Base-by-base conservation (phyloP, 1,140 invertebrate species). In the Matsumurasca onukii region DNA sequence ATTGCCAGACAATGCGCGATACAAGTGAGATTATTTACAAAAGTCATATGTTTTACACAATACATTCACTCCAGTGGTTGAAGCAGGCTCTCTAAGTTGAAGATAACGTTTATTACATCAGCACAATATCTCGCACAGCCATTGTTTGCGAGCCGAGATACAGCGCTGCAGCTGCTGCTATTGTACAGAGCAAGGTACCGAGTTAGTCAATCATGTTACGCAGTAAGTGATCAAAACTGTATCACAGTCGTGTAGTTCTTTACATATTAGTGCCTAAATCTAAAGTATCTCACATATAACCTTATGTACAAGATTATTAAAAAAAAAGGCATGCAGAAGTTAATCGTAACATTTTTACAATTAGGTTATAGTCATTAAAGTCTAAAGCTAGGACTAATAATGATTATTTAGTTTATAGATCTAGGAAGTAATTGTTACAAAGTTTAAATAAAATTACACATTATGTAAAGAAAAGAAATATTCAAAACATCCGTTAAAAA, bases 171-270 rank as follows among this genome's bases (percentile, higher is more conserved):
- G n/a, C n/a, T n/a, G n/a, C n/a, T n/a, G n/a, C n/a, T n/a, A n/a
- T n/a, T n/a, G n/a, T 59, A 22, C n/a, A 59, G 55, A 22, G 30
- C 55, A 59, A 24, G 25, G 25, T 59, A 59, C 55, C 30, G n/a
- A 27, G 55, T 27, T 27, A 13, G 2, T 59, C 25, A 29, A 24
- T 59, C 30, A 59, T 59, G 55, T n/a, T 22, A 29, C n/a, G 2
- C 24, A 59, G 55, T 59, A 59, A 59, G 55, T 59, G 55, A 59
- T 59, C 55, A 59, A 59, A 59, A 59, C 30, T 27, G 22, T 59
- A 59, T 59, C 55, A 59, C 55, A 59, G 55, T 27, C 25, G 55
- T 59, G 55, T 59, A 59, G 30, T 59, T 59, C 22, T 59, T 59
- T 59, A 59, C 25, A 27, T 59, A 59, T 59, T 59, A 59, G 55